Conservation (phyloP, 2,888 invertebrate species). For the Amiota mariae region DNA sequence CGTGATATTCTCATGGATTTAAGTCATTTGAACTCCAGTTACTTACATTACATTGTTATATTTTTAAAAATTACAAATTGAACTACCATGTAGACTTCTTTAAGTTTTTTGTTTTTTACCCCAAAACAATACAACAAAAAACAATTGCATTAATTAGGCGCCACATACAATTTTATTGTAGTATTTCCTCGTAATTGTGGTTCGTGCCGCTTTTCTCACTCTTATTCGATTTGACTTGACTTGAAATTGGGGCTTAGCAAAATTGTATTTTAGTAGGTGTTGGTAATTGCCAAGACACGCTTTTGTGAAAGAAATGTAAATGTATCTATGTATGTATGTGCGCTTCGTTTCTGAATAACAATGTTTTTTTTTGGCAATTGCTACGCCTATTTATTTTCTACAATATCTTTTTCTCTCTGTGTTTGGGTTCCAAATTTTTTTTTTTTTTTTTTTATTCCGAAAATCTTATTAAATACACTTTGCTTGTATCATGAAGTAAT, state of each 20-base stretch:
- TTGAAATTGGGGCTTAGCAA: conserved; percentile 24
- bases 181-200: background rate
- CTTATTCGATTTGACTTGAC: conserved; percentile 6
- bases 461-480: background rate
- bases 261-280: too few relatives aligned
- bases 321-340: background rate
- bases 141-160: conserved; percentile 6
- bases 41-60: too few relatives aligned
- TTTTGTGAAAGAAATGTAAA: background rate
- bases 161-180: background rate
- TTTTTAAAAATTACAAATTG: too few relatives aligned
- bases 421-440: background rate
- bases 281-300: too few relatives aligned
- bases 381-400: too few relatives aligned
- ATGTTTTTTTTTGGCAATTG: background rate
- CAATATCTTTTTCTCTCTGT: background rate
- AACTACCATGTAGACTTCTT: too few relatives aligned
- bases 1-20: too few relatives aligned
- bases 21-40: too few relatives aligned
- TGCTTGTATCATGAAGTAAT: conserved; percentile 5
- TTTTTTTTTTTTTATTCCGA: background rate
- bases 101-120: background rate
- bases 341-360: background rate
- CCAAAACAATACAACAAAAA: background rate
- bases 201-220: background rate